Conservation (phyloP, 2,113 vertebrate species). For the Bubo scandiacus region DNA sequence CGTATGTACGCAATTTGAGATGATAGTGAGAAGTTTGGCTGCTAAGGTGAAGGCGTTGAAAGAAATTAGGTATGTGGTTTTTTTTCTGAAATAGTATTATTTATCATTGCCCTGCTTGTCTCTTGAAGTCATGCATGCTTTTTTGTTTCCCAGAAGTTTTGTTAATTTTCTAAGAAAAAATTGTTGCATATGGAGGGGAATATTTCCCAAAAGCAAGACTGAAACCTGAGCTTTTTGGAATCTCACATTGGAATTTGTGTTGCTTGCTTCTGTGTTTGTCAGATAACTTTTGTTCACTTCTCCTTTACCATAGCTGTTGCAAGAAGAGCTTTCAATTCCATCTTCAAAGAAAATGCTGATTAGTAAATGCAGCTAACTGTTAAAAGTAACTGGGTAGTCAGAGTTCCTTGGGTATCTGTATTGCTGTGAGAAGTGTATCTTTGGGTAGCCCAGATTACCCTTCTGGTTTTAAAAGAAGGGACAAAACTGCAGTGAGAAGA, state of each 20-base stretch:
- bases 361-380: neutral
- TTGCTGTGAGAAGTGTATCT: neutral
- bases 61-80: conserved; percentile 56
- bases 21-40: conserved; percentile 62
- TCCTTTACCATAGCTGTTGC: neutral
- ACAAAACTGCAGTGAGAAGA: neutral
- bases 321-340: neutral
- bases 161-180: neutral
- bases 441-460: neutral
- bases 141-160: neutral
- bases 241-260: neutral
- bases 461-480: neutral
- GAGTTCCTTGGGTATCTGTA: neutral
- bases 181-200: neutral
- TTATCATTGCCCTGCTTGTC: neutral
- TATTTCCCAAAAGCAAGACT: neutral
- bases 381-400: neutral
- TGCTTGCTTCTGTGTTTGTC: neutral
- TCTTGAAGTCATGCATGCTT: neutral
- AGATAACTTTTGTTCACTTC: neutral
- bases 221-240: neutral
- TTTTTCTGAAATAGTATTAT: neutral
- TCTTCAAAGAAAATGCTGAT: neutral
- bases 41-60: conserved; percentile 66
- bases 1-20: conserved; percentile 45